Conservation (phyloP, 1,140 invertebrate genomes). For the Zaprionus africanus region DNA sequence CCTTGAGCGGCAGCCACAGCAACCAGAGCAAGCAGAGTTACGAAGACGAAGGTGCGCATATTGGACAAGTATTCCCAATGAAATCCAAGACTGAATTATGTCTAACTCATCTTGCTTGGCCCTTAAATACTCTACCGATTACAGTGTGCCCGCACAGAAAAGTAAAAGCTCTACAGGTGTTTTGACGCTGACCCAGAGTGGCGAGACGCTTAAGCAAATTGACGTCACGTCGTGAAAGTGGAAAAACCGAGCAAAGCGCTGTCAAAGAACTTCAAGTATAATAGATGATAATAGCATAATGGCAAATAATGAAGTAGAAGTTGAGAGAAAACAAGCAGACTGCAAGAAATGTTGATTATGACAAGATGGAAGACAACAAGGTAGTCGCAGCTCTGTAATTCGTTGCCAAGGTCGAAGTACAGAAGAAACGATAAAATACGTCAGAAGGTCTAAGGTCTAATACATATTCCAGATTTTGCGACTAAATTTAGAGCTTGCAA, state of each 20-base stretch:
- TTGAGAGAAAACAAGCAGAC: neutral
- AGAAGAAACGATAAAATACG: neutral
- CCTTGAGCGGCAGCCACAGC: conserved; percentile 24
- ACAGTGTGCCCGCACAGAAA: neutral
- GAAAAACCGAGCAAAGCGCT: neutral
- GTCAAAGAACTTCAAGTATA: neutral
- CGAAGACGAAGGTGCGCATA: conserved; percentile 14
- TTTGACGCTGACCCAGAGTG: conserved; percentile 2
- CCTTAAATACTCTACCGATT: neutral
- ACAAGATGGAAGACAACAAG: neutral
- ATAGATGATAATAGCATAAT: neutral
- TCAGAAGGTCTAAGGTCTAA: neutral
- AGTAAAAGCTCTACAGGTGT: neutral
- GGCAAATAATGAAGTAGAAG: neutral
- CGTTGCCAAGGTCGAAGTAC: neutral
- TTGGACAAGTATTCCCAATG: neutral
- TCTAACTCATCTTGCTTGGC: neutral
- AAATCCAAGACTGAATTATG: conserved; percentile 26
- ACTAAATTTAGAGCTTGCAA: neutral
- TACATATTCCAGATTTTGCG: neutral
- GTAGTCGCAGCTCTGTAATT: neutral
- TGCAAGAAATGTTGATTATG: neutral
- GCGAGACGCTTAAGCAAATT: conserved; percentile 16
- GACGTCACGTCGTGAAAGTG: conserved; percentile 7
- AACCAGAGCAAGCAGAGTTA: conserved; percentile 20